Evolutionary conservation across 2,797 vertebrate species (phyloP).

Genomic region (Valencia hispanica): DNA sequence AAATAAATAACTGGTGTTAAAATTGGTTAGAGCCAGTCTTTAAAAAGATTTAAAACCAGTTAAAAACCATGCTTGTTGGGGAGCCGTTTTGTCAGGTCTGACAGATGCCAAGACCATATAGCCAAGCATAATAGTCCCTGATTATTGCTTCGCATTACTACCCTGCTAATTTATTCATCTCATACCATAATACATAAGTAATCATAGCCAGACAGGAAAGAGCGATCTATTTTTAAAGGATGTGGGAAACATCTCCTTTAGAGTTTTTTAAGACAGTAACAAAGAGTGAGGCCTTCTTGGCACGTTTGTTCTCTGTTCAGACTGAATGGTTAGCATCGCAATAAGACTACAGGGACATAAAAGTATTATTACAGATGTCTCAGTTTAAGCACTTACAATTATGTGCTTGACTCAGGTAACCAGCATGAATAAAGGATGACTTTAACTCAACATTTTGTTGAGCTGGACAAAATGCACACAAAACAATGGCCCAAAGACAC

Average conservation of each 20-base stretch:
- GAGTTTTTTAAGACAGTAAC: slow-evolving; percentile 19
- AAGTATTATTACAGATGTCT: slow-evolving; percentile 18
- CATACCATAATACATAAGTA: not conserved
- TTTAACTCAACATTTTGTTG: slow-evolving; percentile 23
- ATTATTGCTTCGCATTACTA: slow-evolving; percentile 26
- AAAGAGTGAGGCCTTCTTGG: slow-evolving; percentile 8
- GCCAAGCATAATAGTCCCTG: too few relatives aligned
- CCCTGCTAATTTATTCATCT: slow-evolving; percentile 3
- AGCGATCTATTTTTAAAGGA: not conserved
- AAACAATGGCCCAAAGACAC: not conserved
- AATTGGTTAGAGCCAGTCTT: too few relatives aligned
- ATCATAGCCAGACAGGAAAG: not conserved
- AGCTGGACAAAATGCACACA: slow-evolving; percentile 7
- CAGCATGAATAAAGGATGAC: slow-evolving; percentile 49
- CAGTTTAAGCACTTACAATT: slow-evolving; percentile 18
- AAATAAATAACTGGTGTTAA: too few relatives aligned
- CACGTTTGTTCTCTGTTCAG: slow-evolving; percentile 5
- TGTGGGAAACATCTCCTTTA: not conserved
- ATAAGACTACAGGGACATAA: slow-evolving; percentile 14
- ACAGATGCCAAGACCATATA: too few relatives aligned
- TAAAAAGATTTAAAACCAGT: too few relatives aligned
- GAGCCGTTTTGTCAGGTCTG: too few relatives aligned
- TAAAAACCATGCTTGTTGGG: too few relatives aligned
- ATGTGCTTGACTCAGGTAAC: slow-evolving; percentile 21
- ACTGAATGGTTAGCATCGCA: slow-evolving; percentile 13